phyloP scores from a whole-genome alignment of 2,797 vertebrate genomes.

The Cichlasoma orientale region DNA sequence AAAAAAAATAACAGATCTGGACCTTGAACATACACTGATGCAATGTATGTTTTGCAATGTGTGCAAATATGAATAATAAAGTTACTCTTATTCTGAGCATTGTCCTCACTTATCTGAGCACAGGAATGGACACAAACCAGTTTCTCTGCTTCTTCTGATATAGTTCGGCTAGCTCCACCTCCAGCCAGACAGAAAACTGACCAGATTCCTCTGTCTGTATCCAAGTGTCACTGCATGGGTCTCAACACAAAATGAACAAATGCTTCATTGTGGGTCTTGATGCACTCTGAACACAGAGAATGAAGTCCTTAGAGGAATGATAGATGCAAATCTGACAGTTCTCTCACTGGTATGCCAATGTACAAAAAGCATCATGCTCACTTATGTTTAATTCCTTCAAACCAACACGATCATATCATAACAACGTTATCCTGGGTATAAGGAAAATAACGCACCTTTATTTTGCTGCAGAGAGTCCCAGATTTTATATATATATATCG shows the following conservation, averaged over 20 bases:
- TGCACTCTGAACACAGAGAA: constrained; percentile 42
- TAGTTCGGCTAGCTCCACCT: constrained; percentile 59
- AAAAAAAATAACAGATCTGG: not conserved
- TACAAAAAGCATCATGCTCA: constrained; percentile 11
- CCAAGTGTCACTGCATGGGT: constrained; percentile 33
- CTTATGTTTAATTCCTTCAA: not conserved
- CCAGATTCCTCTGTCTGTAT: constrained; percentile 64
- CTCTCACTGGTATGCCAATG: constrained; percentile 26
- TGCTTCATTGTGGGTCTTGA: constrained; percentile 60
- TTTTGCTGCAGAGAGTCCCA: not conserved
- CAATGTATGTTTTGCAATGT: not conserved
- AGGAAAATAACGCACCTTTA: not conserved
- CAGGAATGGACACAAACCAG: constrained; percentile 36
- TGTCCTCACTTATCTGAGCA: constrained; percentile 7
- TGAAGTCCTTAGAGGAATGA: constrained; percentile 51
- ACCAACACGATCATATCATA: not conserved
- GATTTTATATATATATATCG: not conserved
- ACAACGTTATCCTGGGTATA: not conserved
- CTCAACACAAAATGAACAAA: constrained; percentile 61
- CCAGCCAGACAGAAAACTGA: constrained; percentile 55
- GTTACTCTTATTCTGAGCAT: constrained; percentile 16
- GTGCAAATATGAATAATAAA: constrained; percentile 9
- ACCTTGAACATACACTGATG: not conserved
- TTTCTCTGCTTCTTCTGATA: constrained; percentile 53
- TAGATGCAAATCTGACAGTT: constrained; percentile 51